phyloP scores from a whole-genome alignment of 2,113 vertebrate genomes.

The Butastur rufipennis region DNA sequence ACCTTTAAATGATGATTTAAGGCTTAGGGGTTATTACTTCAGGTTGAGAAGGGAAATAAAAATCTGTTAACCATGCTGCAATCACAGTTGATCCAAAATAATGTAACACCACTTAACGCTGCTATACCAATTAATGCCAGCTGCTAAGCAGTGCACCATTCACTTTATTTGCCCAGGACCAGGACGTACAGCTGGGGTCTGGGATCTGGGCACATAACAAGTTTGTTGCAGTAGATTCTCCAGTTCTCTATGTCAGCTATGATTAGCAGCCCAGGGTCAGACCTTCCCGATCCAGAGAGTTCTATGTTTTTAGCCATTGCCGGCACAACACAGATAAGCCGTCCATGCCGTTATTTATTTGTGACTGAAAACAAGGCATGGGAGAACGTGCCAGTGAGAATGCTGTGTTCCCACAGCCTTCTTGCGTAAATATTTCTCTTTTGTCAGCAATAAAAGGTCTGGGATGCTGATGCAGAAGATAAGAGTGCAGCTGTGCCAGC shows the following conservation, averaged over 20 bases:
- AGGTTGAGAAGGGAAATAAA: background rate
- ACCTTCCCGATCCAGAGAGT: background rate
- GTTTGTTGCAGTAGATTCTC: background rate
- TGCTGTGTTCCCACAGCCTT: constrained; percentile 10
- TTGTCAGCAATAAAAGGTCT: constrained; percentile 1
- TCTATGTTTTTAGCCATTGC: background rate
- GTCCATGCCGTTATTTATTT: background rate
- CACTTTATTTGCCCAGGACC: background rate
- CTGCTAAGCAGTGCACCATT: background rate
- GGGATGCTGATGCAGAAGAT: constrained; percentile 49
- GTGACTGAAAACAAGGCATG: background rate
- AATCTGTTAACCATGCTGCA: background rate
- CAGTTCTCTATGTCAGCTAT: background rate
- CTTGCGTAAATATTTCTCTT: background rate
- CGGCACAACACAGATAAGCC: background rate
- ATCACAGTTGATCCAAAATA: background rate
- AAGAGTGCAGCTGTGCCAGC: constrained; percentile 10
- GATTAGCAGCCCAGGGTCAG: background rate
- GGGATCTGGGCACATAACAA: background rate
- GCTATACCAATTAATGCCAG: background rate
- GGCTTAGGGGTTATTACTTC: background rate
- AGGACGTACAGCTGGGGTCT: background rate
- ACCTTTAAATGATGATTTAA: background rate
- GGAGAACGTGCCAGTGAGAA: background rate
- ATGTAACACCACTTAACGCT: accelerated